phyloP scores from a whole-genome alignment of 2,113 vertebrate genomes.

The Setophaga kirtlandii region DNA sequence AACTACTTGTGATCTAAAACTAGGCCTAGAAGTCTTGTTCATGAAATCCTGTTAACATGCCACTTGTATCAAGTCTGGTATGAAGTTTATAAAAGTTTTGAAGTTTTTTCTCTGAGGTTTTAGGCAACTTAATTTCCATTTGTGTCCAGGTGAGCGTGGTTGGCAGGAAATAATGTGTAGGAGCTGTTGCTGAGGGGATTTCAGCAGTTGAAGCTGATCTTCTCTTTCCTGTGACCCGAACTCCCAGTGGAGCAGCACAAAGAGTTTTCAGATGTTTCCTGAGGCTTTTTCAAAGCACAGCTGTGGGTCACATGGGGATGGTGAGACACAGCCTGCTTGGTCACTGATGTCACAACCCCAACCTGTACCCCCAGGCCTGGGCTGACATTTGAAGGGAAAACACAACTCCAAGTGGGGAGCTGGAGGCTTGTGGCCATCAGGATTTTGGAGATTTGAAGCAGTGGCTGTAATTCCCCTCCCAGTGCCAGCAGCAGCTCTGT shows the following conservation, averaged over 20 bases:
- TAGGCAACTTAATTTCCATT: not conserved
- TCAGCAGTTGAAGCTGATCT: not conserved
- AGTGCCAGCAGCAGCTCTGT: not conserved
- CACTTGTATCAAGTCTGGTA: not conserved
- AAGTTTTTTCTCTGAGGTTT: not conserved
- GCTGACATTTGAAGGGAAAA: not conserved
- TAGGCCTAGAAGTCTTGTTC: accelerated
- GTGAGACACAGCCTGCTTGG: not conserved
- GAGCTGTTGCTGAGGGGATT: not conserved
- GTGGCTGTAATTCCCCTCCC: not conserved
- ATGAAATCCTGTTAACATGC: not conserved
- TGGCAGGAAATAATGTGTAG: accelerated
- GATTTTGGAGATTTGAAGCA: not conserved
- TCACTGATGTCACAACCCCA: not conserved
- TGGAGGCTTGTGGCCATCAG: not conserved
- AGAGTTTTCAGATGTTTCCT: not conserved
- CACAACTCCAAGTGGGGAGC: accelerated
- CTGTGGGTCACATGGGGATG: not conserved
- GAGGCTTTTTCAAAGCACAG: not conserved
- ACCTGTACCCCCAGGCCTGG: not conserved
- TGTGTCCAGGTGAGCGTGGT: accelerated
- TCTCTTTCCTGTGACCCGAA: not conserved
- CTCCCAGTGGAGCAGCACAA: not conserved
- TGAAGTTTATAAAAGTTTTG: not conserved
- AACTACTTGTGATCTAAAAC: not conserved